phyloP scores from a whole-genome alignment of 2,113 vertebrate genomes.

The Hydrochoerus hydrochaeris region DNA sequence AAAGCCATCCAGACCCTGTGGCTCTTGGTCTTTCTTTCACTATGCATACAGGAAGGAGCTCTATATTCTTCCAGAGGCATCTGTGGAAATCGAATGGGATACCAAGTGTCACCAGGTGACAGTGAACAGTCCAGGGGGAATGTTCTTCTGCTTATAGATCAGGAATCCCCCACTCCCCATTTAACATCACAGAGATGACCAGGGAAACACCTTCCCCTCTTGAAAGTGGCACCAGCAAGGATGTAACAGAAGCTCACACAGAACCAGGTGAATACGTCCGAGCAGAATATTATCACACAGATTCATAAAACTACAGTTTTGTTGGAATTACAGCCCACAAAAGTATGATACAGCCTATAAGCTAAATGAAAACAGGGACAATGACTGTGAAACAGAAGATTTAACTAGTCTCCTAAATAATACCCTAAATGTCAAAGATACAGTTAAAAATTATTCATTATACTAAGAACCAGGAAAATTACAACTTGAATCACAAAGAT shows the following conservation, averaged over 20 bases:
- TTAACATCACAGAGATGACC: not conserved
- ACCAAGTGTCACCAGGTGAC: not conserved
- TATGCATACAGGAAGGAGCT: not conserved
- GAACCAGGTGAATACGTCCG: not conserved
- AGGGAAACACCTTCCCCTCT: not conserved
- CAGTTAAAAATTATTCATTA: not conserved
- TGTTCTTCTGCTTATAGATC: not conserved
- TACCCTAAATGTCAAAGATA: not conserved
- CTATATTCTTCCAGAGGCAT: not conserved
- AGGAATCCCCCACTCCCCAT: not conserved
- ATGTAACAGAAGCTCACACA: not conserved
- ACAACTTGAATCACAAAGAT: slow-evolving; percentile 8
- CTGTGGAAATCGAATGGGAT: not conserved
- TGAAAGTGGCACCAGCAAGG: not conserved
- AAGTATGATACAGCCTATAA: not conserved
- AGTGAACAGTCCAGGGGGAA: not conserved
- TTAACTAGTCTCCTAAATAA: slow-evolving; percentile 40
- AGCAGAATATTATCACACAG: slow-evolving; percentile 18
- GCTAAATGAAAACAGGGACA: not conserved
- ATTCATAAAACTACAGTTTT: not conserved
- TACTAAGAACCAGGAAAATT: slow-evolving; percentile 2
- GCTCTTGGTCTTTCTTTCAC: not conserved
- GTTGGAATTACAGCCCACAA: not conserved
- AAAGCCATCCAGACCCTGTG: not conserved
- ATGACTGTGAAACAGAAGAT: not conserved